Evolutionary conservation across 1,140 invertebrate species (phyloP), one percentile per base, ranked within the genome.

Genomic region (Ladona fulva): DNA sequence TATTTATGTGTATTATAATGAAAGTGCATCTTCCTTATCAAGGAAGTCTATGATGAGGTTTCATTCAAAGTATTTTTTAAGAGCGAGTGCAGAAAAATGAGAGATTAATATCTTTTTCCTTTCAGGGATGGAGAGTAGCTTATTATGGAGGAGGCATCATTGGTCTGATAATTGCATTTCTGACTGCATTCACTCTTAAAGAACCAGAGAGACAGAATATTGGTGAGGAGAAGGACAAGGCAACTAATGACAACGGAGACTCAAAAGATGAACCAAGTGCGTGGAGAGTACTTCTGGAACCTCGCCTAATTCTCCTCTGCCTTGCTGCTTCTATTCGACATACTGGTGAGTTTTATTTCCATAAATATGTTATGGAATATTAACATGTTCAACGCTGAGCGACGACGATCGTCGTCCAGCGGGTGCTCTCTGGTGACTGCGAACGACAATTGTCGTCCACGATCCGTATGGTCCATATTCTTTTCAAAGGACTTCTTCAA

Each of bases 271-370:
- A 82, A 66, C 83, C 83, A 0, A 87, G 89, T 11, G 88, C 89
- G 1, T 94, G 92, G 92, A 90, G 89, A 80, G 90, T 93, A 37
- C 87, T 96, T 77, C 83, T 90, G 0, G 91, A 91, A 81, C 94
- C 94, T 0, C 89, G 94, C 37, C 88, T 97, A 77, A 86, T 97
- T 11, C 87, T 96, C 80, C 86, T 97, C 25, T 94, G 93, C 83
- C 82, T 97, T 1, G 95, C 94, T 42, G 95, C 95, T 16, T 95
- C 94, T 74, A 92, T 97, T 78, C 91, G 95, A 82, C 95, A 97
- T 86, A 94, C 94, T 81, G 94, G 93, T 94, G 84, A 86, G 85
- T 37, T 37, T 37, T 37, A 37, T 8, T 37, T 37, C 8, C 29
- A 37, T 37, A 37, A n/a, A n/a, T n/a, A n/a, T n/a, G n/a, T n/a